Evolutionary conservation across 1,140 invertebrate species (phyloP).

Genomic region (Drosophila ohnishii): DNA sequence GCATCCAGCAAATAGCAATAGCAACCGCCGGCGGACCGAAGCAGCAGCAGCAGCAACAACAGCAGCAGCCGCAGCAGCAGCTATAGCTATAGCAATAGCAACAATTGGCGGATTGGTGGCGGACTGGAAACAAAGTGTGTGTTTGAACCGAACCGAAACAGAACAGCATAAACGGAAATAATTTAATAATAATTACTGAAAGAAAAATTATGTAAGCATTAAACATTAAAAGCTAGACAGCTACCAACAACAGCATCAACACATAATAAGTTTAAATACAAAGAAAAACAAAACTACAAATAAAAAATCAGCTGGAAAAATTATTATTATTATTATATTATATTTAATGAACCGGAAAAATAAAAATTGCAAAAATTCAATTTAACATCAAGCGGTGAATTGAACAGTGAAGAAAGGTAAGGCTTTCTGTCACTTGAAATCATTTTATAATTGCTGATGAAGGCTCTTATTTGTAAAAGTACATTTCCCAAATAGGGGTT

Average conservation of each 20-base stretch:
- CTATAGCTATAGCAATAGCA: constrained; percentile 17
- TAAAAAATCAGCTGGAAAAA: constrained; percentile 81
- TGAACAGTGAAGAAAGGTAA: constrained; percentile 16
- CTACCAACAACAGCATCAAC: constrained; percentile 79
- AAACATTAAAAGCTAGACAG: constrained; percentile 79
- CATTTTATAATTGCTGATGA: constrained; percentile 1
- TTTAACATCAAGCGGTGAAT: constrained; percentile 36
- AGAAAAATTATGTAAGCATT: constrained; percentile 79
- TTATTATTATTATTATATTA: constrained; percentile 82
- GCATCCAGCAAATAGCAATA: constrained; percentile 22
- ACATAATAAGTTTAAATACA: constrained; percentile 82
- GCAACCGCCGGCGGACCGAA: constrained; percentile 26
- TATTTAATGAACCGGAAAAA: constrained; percentile 80
- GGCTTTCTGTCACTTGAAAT: constrained; percentile 18
- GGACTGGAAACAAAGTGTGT: constrained; percentile 49
- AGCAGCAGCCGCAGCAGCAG: constrained; percentile 45
- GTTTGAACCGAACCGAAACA: constrained; percentile 57
- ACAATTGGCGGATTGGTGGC: constrained; percentile 60
- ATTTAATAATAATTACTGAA: constrained; percentile 81
- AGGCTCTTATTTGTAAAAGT: not conserved
- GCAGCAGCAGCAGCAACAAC: constrained; percentile 31
- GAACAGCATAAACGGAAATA: constrained; percentile 72
- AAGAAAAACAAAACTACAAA: constrained; percentile 75
- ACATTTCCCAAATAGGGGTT: not conserved
- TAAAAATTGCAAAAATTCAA: constrained; percentile 81